A percentile compares a stretch with the other conserved stretches of the same genome.
phyloP scores from a whole-genome alignment of 2,113 vertebrate genomes.

The Gavialis gangeticus region DNA sequence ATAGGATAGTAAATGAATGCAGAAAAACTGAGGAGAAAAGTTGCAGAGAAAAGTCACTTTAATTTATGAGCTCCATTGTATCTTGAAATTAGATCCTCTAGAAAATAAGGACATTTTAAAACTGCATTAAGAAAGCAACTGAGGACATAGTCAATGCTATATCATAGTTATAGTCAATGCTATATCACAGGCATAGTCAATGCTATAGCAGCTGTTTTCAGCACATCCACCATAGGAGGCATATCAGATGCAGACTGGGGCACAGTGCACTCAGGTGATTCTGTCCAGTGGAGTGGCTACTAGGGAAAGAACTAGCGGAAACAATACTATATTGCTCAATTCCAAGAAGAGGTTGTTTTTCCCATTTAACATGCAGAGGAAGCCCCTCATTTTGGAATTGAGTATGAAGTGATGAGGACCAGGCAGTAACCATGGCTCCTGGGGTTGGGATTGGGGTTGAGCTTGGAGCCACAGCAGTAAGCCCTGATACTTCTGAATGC shows the following conservation, averaged over 20 bases:
- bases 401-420: too few species aligned
- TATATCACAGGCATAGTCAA: conserved; percentile 62
- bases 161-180: background rate
- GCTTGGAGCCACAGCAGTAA: too few species aligned
- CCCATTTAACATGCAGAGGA: too few species aligned
- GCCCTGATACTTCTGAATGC: too few species aligned
- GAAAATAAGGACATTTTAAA: background rate
- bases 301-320: background rate
- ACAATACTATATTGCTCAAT: too few species aligned
- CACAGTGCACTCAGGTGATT: conserved; percentile 39
- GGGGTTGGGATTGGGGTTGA: too few species aligned
- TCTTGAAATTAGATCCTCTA: conserved; percentile 53
- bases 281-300: background rate
- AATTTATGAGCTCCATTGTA: conserved; percentile 58
- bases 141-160: conserved; percentile 29
- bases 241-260: conserved; percentile 10
- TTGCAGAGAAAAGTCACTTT: conserved; percentile 8
- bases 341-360: too few species aligned
- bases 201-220: conserved; percentile 43
- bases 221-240: background rate
- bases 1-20: conserved; percentile 30
- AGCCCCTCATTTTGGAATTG: too few species aligned
- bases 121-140: conserved; percentile 54
- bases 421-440: too few species aligned
- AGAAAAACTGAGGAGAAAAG: conserved; percentile 51